Conservation (phyloP, 2,888 invertebrate species). For the Agelastica alni region DNA sequence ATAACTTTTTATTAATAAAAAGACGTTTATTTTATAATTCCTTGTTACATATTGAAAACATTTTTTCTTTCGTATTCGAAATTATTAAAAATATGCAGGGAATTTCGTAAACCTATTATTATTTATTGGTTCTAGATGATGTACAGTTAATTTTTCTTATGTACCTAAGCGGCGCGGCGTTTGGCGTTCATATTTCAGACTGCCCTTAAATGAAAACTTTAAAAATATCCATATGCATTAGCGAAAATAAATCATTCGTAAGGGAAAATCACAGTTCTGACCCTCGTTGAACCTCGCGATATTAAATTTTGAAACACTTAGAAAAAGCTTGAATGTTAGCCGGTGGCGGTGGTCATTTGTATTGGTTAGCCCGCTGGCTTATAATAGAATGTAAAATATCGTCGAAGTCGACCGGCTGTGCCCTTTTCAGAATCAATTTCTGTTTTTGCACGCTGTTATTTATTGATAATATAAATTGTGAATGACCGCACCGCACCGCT, state of each 20-base stretch:
- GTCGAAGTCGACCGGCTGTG: conserved; percentile 38
- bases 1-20: too few species aligned
- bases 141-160: too few species aligned
- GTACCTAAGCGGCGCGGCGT: too few species aligned
- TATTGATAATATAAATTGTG: conserved; percentile 54
- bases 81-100: too few species aligned
- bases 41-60: too few species aligned
- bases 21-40: too few species aligned
- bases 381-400: conserved; percentile 51
- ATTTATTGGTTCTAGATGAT: too few species aligned
- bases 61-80: too few species aligned
- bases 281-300: conserved; percentile 18
- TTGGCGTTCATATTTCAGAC: too few species aligned
- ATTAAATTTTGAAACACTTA: conserved; percentile 24
- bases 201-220: too few species aligned
- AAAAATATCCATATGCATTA: conserved; percentile 3
- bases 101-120: too few species aligned
- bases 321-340: conserved; percentile 26
- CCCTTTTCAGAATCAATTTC: conserved; percentile 49
- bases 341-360: conserved; percentile 29
- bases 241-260: conserved; percentile 13
- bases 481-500: conserved; percentile 43
- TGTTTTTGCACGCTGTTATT: conserved; percentile 49
- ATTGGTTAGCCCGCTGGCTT: conserved; percentile 36
- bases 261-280: conserved; percentile 18